Evolutionary conservation across 2,113 vertebrate genomes (phyloP).

Genomic region (Ursus arctos): DNA sequence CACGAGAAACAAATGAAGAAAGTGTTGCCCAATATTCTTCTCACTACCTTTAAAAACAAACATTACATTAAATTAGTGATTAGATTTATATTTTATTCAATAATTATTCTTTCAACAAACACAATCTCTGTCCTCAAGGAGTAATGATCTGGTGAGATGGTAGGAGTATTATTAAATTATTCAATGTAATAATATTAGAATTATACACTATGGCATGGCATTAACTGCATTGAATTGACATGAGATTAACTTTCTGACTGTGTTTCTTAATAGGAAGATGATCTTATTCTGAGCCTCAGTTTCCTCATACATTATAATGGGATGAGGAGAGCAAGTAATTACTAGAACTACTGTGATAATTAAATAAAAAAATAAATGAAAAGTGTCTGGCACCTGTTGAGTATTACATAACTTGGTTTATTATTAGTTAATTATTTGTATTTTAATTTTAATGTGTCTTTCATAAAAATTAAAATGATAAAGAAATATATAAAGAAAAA

Average conservation of each 20-base stretch:
- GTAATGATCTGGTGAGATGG: not conserved
- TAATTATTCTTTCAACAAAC: not conserved
- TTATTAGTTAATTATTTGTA: not conserved
- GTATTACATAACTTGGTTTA: not conserved
- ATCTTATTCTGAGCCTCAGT: not conserved
- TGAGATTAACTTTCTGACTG: not conserved
- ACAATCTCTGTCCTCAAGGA: not conserved
- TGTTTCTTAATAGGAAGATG: not conserved
- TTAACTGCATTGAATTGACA: not conserved
- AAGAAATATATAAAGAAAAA: not conserved
- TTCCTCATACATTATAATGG: not conserved
- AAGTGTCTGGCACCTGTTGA: not conserved
- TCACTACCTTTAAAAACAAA: conserved; percentile 88
- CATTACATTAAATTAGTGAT: conserved; percentile 54
- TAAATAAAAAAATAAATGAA: conserved; percentile 4
- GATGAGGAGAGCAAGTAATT: not conserved
- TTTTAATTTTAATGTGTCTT: not conserved
- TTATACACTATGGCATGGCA: not conserved
- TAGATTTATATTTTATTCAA: not conserved
- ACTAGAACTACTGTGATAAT: not conserved
- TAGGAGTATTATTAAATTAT: not conserved
- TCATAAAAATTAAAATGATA: not conserved
- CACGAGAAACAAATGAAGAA: conserved; percentile 93
- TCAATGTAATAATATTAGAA: not conserved
- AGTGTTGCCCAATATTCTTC: conserved; percentile 88